Conservation (phyloP, 2,113 vertebrate genomes). For the Rhombomys opimus region DNA sequence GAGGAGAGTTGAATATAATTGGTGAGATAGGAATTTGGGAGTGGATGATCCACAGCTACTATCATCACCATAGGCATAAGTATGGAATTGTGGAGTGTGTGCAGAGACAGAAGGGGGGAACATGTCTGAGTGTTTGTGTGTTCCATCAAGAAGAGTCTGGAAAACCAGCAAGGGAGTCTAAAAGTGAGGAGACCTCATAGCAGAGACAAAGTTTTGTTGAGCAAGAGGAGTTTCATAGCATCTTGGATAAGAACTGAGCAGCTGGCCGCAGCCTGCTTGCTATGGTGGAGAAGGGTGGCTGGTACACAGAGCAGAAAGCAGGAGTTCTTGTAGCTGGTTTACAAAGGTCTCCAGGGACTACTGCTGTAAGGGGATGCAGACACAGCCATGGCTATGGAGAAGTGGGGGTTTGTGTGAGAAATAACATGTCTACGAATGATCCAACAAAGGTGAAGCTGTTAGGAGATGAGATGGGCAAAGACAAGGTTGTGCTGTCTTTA, state of each 20-base stretch:
- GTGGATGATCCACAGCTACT: neutral
- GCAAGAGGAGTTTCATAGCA: neutral
- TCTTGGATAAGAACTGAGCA: neutral
- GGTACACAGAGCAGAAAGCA: neutral
- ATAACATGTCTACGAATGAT: neutral
- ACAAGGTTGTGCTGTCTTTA: no score
- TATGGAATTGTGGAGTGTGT: neutral
- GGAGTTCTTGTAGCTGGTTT: neutral
- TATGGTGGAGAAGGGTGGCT: neutral
- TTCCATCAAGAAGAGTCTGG: neutral
- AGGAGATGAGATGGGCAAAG: neutral
- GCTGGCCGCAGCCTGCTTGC: no score
- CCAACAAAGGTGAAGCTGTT: neutral
- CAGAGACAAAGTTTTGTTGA: neutral
- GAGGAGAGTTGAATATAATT: neutral
- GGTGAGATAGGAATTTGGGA: neutral
- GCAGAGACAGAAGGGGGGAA: neutral
- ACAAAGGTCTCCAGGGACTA: neutral
- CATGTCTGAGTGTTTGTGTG: neutral
- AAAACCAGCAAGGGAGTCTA: neutral
- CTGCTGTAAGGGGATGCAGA: neutral
- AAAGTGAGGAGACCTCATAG: neutral
- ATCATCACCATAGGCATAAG: neutral
- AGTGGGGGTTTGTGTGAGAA: neutral
- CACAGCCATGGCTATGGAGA: no score